phyloP scores from a whole-genome alignment of 2,113 vertebrate species.

The Tetrax tetrax region DNA sequence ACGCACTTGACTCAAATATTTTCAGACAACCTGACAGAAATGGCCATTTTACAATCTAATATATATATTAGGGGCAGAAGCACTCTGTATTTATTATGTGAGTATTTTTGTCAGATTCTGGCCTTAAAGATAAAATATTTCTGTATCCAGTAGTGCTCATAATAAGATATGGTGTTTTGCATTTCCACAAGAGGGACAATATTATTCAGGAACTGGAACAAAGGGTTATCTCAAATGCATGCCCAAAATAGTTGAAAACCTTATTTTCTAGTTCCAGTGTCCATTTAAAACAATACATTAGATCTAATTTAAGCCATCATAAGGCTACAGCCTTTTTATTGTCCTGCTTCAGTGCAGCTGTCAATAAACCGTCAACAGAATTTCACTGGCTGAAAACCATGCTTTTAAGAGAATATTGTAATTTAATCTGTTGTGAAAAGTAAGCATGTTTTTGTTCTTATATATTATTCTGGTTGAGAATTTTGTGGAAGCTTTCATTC shows the following conservation, averaged over 20 bases:
- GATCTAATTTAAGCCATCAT: neutral
- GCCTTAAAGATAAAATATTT: neutral
- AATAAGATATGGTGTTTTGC: neutral
- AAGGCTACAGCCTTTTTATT: neutral
- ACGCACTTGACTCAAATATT: slow-evolving; percentile 9
- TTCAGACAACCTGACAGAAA: slow-evolving; percentile 2
- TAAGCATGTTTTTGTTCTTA: neutral
- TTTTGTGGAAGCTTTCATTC: neutral
- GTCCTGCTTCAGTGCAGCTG: neutral
- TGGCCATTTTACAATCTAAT: neutral
- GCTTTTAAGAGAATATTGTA: neutral
- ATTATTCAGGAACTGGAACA: neutral
- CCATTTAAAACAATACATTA: neutral
- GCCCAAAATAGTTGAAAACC: neutral
- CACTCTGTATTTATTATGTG: neutral
- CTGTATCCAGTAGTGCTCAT: neutral
- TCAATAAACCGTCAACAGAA: neutral
- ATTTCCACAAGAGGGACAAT: neutral
- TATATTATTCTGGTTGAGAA: neutral
- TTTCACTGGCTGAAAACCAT: neutral
- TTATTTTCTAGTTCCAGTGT: neutral
- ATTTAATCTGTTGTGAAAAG: neutral
- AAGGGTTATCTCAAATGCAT: neutral
- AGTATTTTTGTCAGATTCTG: neutral
- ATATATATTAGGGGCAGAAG: neutral